phyloP scores from a whole-genome alignment of 2,113 vertebrate genomes.

The Toxostoma redivivum region DNA sequence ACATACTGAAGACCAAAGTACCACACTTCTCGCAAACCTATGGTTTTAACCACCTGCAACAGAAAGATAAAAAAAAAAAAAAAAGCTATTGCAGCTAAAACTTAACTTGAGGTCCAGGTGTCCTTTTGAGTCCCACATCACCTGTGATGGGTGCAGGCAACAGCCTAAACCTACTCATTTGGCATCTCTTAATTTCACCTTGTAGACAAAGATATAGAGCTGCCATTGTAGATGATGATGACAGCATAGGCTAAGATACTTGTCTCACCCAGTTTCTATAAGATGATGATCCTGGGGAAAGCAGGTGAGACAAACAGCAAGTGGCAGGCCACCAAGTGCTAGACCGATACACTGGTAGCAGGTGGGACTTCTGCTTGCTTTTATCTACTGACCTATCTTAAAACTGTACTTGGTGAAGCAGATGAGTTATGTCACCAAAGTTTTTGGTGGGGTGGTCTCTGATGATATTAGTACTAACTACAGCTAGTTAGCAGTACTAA shows the following conservation, averaged over 20 bases:
- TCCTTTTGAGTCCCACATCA: neutral
- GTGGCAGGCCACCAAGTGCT: neutral
- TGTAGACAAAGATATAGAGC: neutral
- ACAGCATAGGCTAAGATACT: neutral
- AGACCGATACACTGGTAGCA: neutral
- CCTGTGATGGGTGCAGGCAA: neutral
- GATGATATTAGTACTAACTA: neutral
- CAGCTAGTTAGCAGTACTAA: neutral
- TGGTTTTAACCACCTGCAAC: conserved; percentile 92
- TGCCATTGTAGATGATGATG: neutral
- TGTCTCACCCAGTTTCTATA: neutral
- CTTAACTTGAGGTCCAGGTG: neutral
- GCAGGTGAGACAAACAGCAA: neutral
- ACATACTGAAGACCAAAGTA: conserved; percentile 94
- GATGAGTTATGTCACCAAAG: neutral
- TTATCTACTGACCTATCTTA: neutral
- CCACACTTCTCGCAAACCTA: conserved; percentile 93
- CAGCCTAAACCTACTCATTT: neutral
- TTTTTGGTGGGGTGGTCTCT: neutral
- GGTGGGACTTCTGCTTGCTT: neutral
- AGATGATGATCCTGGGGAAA: neutral
- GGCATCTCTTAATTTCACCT: neutral
- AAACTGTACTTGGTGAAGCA: neutral
- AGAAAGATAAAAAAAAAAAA: neutral
- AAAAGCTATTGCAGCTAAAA: neutral